Base-by-base conservation (phyloP, 2,888 invertebrate species). In the Cylloceria caligata region DNA sequence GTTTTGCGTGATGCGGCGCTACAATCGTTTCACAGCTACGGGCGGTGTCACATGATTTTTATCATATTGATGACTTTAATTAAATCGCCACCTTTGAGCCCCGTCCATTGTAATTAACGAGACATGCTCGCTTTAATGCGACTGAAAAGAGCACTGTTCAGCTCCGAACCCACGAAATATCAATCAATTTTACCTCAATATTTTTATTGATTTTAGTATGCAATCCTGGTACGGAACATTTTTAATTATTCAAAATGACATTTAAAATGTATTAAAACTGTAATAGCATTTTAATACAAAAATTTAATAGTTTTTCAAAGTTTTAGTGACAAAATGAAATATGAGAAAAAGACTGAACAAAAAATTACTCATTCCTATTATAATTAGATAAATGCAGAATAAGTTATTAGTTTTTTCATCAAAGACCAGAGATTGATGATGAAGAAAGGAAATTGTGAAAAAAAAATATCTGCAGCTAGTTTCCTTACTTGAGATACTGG, bases 401-500 rank as follows among this genome's bases (percentile, higher is more conserved):
- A n/a, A n/a, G n/a, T n/a, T n/a, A n/a, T n/a, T n/a, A n/a, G n/a
- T n/a, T n/a, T n/a, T n/a, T n/a, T n/a, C n/a, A n/a, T n/a, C n/a
- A n/a, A n/a, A n/a, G n/a, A n/a, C n/a, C n/a, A n/a, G n/a, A n/a
- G n/a, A n/a, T n/a, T n/a, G n/a, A n/a, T n/a, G n/a, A n/a, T n/a
- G n/a, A n/a, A n/a, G n/a, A n/a, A n/a, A n/a, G n/a, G n/a, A n/a
- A n/a, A n/a, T n/a, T n/a, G n/a, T n/a, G n/a, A n/a, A n/a, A n/a
- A n/a, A n/a, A n/a, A n/a, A n/a, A n/a, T n/a, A n/a, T n/a, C n/a
- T n/a, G n/a, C n/a, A n/a, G n/a, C n/a, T n/a, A 30, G 7, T 55
- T 16, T 79, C 94, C 95, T 96, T 94, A 98, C 97, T 96, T 97
- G 86, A 99, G 95, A 93, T 99, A 99, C 91, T 98, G 96, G 88